Percentiles rank a stretch among this genome's conserved stretches.
phyloP scores from a whole-genome alignment of 1,140 invertebrate species.

The Cherax quadricarinatus region DNA sequence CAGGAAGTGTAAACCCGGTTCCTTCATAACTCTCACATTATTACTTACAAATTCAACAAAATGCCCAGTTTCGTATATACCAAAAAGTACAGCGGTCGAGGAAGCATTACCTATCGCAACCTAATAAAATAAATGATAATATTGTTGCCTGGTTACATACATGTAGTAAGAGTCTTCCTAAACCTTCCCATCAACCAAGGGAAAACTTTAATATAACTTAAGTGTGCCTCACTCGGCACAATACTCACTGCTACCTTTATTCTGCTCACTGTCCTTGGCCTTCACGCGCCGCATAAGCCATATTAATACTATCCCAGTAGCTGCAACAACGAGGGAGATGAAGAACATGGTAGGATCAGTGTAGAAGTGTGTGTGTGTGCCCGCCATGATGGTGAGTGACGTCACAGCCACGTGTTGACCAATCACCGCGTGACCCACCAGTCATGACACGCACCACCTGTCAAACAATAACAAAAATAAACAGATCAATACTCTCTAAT shows the following conservation, averaged over 20 bases:
- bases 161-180: background rate
- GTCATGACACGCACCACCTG: background rate
- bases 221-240: background rate
- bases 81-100: background rate
- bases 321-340: slow-evolving; percentile 49
- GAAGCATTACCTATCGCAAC: background rate
- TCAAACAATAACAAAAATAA: slow-evolving; percentile 63
- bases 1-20: slow-evolving; percentile 52
- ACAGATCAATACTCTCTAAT: background rate
- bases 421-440: slow-evolving; percentile 50
- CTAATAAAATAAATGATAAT: background rate
- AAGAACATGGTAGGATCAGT: slow-evolving; percentile 49
- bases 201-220: background rate
- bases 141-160: background rate
- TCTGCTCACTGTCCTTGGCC: background rate
- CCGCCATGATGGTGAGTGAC: slow-evolving; percentile 59
- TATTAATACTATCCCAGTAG: slow-evolving; percentile 42
- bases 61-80: background rate
- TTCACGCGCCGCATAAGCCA: slow-evolving; percentile 43
- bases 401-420: slow-evolving; percentile 69
- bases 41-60: background rate
- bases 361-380: slow-evolving; percentile 38
- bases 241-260: slow-evolving; percentile 31
- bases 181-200: background rate
- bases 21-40: slow-evolving; percentile 10